Evolutionary conservation across 2,888 invertebrate species (phyloP).

Genomic region (Spicauda simplicius): DNA sequence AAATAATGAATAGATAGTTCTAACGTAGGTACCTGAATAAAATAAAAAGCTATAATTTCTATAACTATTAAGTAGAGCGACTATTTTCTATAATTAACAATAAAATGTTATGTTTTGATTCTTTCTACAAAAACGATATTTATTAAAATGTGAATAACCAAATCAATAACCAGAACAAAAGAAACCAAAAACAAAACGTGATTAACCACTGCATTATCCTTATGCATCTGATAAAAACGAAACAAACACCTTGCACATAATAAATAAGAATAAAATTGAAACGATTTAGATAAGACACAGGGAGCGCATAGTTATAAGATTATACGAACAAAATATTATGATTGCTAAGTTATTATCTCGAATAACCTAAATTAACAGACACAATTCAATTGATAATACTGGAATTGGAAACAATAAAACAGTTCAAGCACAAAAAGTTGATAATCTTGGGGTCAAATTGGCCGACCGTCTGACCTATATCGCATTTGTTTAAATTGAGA

Average conservation of each 20-base stretch:
- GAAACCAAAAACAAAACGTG: background rate
- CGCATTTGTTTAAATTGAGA: conserved; percentile 48
- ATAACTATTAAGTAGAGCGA: no score
- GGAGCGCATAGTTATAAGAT: conserved; percentile 22
- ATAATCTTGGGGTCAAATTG: conserved; percentile 68
- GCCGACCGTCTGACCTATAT: conserved; percentile 61
- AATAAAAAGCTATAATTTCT: no score
- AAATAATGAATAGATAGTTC: no score
- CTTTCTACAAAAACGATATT: background rate
- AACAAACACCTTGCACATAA: conserved; percentile 4
- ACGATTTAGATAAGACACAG: conserved; percentile 21
- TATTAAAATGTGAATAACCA: background rate
- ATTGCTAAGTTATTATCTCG: conserved; percentile 57
- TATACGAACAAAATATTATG: conserved; percentile 46
- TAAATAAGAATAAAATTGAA: conserved; percentile 3
- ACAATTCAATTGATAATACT: conserved; percentile 64
- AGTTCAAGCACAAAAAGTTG: conserved; percentile 61
- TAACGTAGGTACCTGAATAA: no score
- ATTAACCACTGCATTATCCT: background rate
- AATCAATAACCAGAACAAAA: background rate
- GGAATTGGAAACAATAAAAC: conserved; percentile 72
- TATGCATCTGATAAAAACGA: conserved; percentile 8
- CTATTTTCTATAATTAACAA: no score
- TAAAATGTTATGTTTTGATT: no score
- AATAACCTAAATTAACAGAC: conserved; percentile 67